phyloP scores from a whole-genome alignment of 2,797 vertebrate genomes.

The Crypturellus tataupa region DNA sequence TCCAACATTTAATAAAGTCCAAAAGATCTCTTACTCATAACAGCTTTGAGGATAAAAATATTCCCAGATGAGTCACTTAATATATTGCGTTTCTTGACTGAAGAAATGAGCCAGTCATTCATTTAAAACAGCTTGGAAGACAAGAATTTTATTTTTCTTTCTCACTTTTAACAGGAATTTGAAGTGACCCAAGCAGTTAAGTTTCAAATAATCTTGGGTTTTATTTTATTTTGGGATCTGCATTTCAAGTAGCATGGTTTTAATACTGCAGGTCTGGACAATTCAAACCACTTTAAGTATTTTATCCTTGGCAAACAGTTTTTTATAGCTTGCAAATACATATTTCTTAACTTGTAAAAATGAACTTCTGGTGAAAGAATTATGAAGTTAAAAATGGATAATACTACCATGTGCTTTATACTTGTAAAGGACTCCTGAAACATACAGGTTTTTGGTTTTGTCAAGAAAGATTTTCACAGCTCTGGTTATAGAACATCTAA shows the following conservation, averaged over 20 bases:
- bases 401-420: neutral
- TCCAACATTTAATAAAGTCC: constrained; percentile 49
- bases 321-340: neutral
- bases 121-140: constrained; percentile 15
- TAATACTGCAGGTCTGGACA: neutral
- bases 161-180: neutral
- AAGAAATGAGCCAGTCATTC: constrained; percentile 26
- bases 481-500: neutral
- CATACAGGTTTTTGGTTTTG: neutral
- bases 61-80: constrained; percentile 65
- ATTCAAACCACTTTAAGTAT: neutral
- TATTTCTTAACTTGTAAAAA: neutral
- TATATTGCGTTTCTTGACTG: constrained; percentile 33
- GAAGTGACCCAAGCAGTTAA: neutral
- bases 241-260: neutral
- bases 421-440: neutral
- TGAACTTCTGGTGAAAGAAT: neutral
- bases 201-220: neutral
- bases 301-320: neutral
- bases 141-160: neutral
- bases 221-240: neutral
- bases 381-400: neutral
- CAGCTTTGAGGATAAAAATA: constrained; percentile 65
- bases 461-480: neutral
- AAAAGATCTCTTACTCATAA: constrained; percentile 19